phyloP scores from a whole-genome alignment of 2,888 invertebrate species.

The Drosophila austrosaltans region DNA sequence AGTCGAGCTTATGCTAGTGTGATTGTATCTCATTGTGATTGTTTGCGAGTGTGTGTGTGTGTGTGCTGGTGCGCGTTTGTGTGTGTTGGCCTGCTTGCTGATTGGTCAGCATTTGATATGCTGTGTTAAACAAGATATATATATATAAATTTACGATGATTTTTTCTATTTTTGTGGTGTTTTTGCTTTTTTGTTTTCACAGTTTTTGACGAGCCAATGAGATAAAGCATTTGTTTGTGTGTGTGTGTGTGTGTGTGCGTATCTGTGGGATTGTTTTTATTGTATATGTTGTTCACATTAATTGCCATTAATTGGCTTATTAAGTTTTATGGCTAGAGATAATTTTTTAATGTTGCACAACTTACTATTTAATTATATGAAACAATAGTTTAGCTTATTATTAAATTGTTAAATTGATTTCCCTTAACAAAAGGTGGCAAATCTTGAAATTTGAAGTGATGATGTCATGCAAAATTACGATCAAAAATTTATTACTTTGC shows the following conservation, averaged over 20 bases:
- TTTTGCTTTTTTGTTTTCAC: slow-evolving; percentile 49
- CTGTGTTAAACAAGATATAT: slow-evolving; percentile 57
- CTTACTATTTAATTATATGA: slow-evolving; percentile 1
- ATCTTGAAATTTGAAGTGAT: not conserved
- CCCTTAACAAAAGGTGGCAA: not conserved
- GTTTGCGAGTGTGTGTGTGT: slow-evolving; percentile 19
- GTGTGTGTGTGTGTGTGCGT: slow-evolving; percentile 14
- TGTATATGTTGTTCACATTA: slow-evolving; percentile 33
- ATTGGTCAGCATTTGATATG: slow-evolving; percentile 62
- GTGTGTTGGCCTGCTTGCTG: slow-evolving; percentile 45
- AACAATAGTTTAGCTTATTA: slow-evolving; percentile 1
- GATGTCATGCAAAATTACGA: not conserved
- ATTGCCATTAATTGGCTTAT: slow-evolving; percentile 55
- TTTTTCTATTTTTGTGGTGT: slow-evolving; percentile 43
- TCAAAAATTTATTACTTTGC: not conserved
- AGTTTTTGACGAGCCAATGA: slow-evolving; percentile 51
- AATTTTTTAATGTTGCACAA: not conserved
- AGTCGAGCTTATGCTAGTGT: slow-evolving; percentile 16
- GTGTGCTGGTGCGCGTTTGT: slow-evolving; percentile 12
- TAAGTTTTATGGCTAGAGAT: slow-evolving; percentile 8
- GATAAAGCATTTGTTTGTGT: slow-evolving; percentile 38
- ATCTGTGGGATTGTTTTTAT: slow-evolving; percentile 21
- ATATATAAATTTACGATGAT: slow-evolving; percentile 60
- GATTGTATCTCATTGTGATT: slow-evolving; percentile 3
- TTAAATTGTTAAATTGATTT: not conserved